phyloP scores from a whole-genome alignment of 2,888 invertebrate genomes.

The Caradrina kadenii region DNA sequence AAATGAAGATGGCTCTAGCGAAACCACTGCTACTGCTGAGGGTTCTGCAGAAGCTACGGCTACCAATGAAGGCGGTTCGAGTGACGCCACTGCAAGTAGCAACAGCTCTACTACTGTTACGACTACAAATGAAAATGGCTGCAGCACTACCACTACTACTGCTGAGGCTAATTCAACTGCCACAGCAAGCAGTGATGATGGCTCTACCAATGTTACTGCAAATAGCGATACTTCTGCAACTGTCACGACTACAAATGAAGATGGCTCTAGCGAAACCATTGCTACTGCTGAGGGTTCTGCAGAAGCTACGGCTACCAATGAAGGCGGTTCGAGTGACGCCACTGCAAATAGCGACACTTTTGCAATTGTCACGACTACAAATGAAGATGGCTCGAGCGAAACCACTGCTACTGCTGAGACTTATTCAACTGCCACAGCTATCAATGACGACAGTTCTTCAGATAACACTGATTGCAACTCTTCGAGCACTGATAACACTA shows the following conservation, averaged over 20 bases:
- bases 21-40: background rate
- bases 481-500: too few species aligned
- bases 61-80: too few species aligned
- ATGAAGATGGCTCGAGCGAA: background rate
- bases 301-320: background rate
- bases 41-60: too few species aligned
- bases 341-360: background rate
- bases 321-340: background rate
- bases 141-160: background rate
- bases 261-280: background rate
- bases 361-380: background rate
- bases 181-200: background rate
- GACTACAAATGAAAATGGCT: background rate
- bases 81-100: background rate
- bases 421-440: background rate
- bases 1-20: background rate
- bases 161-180: background rate
- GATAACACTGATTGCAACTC: too few species aligned
- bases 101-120: background rate
- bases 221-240: background rate
- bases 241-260: background rate
- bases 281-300: background rate
- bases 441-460: too few species aligned
- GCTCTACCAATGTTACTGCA: background rate
- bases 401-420: background rate